These are phyloP conservation scores for Littorina saxatilis DNA, from an alignment of 1,140 invertebrate genomes.

Conservation along the genomic window DNA sequence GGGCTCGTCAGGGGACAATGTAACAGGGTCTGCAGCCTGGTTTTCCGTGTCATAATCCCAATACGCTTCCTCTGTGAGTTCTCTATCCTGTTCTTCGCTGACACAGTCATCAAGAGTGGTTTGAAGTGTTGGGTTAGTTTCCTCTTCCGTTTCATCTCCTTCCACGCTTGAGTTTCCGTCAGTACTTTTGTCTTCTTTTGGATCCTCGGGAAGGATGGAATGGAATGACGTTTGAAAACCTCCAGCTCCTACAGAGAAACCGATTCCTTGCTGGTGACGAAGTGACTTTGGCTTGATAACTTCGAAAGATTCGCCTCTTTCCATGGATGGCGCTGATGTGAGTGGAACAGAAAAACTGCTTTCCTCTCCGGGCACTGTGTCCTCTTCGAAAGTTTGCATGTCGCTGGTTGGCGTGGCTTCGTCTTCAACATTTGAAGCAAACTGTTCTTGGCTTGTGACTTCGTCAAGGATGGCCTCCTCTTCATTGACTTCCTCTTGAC, in stretches of 20 bases:
- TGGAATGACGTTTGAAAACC: neutral
- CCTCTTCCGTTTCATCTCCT: neutral
- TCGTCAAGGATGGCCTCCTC: too few species aligned
- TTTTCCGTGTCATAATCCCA: too few species aligned
- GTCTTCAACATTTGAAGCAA: too few species aligned
- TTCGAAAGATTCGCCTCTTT: slow-evolving; percentile 32
- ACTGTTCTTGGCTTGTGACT: too few species aligned
- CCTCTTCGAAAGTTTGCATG: too few species aligned
- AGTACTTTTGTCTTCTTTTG: slow-evolving; percentile 1
- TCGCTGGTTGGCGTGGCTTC: too few species aligned
- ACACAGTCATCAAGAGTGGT: neutral
- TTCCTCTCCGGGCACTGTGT: too few species aligned
- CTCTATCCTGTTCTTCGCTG: neutral
- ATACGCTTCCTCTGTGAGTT: neutral
- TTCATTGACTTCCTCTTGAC: too few species aligned
- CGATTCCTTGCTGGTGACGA: neutral
- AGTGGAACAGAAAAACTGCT: neutral
- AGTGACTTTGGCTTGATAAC: neutral
- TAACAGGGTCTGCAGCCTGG: neutral
- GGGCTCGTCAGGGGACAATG: too few species aligned
- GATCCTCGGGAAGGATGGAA: neutral
- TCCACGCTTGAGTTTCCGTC: neutral
- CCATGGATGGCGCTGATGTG: neutral
- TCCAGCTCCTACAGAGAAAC: neutral
- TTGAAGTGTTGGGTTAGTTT: neutral